Percentiles rank a stretch among this genome's conserved stretches.
Conservation (phyloP, 2,888 invertebrate genomes). For the Scelioninae gen. 1 region DNA sequence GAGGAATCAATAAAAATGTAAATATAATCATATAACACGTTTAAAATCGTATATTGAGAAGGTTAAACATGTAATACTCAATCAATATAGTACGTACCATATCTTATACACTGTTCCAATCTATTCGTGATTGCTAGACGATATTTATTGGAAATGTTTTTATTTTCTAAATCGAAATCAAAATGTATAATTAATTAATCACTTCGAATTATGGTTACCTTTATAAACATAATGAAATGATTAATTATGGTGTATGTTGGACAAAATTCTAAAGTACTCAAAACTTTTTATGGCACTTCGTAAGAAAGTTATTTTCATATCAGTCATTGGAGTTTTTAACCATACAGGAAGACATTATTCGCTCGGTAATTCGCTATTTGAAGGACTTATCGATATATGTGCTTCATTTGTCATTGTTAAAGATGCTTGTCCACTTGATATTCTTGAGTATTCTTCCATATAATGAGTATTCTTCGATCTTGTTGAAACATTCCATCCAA, state of each 20-base stretch:
- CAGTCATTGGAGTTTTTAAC: conserved; percentile 45
- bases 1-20: too few relatives aligned
- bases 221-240: conserved; percentile 2
- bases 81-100: too few relatives aligned
- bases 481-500: conserved; percentile 78
- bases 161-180: background rate
- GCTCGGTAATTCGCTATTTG: conserved; percentile 80
- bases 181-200: background rate
- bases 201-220: background rate
- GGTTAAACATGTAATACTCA: too few relatives aligned
- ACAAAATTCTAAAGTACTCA: background rate
- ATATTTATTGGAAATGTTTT: too few relatives aligned
- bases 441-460: conserved; percentile 79
- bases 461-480: conserved; percentile 81
- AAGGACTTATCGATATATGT: conserved; percentile 79
- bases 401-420: conserved; percentile 77
- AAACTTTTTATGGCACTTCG: conserved; percentile 20
- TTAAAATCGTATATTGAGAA: too few relatives aligned
- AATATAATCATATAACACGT: too few relatives aligned
- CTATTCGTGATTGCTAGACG: too few relatives aligned
- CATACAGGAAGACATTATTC: conserved; percentile 59
- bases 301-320: conserved; percentile 44
- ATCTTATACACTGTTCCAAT: too few relatives aligned
- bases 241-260: background rate
- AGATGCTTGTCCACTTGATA: conserved; percentile 79